Evolutionary conservation across 2,797 vertebrate genomes (phyloP).

Genomic region (Leucoraja ocellata): DNA sequence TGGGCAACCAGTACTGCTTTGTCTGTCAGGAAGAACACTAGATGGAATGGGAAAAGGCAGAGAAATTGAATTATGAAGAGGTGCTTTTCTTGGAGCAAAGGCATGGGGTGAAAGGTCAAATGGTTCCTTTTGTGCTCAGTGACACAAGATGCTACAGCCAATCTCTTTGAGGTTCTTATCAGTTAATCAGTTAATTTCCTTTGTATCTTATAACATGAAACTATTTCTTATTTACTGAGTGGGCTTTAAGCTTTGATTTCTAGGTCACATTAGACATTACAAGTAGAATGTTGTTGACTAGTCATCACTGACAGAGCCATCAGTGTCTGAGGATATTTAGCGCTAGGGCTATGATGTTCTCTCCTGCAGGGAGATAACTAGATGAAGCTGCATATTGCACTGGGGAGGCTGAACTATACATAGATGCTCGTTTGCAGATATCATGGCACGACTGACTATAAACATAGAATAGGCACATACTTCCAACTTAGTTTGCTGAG

Average conservation of each 20-base stretch:
- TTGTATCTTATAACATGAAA: not conserved
- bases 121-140: not conserved
- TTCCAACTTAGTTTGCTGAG: not conserved
- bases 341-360: not conserved
- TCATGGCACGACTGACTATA: not conserved
- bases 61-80: not conserved
- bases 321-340: not conserved
- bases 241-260: not conserved
- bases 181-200: not conserved
- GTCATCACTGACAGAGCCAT: no score
- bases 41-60: not conserved
- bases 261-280: not conserved
- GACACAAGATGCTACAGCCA: not conserved
- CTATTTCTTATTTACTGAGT: not conserved
- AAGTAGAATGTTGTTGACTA: not conserved
- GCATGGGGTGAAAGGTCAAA: not conserved
- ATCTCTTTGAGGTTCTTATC: not conserved
- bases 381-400: not conserved
- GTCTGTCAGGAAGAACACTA: not conserved
- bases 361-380: not conserved
- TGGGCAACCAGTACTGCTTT: not conserved
- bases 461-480: not conserved
- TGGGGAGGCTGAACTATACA: not conserved
- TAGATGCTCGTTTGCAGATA: not conserved
- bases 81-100: not conserved